Base-by-base conservation (phyloP, 2,888 invertebrate species). In the Branchipolynoe longqiensis region DNA sequence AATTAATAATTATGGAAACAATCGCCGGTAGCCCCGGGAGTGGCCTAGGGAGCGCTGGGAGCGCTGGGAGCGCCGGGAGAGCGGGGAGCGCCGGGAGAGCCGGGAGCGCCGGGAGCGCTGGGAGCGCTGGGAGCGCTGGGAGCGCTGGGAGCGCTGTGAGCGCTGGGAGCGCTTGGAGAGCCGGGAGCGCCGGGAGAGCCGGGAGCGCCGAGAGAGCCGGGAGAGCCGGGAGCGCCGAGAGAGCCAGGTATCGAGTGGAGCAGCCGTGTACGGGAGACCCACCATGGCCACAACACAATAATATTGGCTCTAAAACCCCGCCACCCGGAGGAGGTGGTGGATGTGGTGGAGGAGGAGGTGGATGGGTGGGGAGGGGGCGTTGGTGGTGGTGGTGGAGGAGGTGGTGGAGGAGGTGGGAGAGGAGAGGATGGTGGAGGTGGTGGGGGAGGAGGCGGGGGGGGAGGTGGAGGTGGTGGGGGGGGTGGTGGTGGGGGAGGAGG, bases 301-400 rank as follows among this genome's bases (percentile, higher is more conserved):
- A 62, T 62, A 62, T 62, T 62, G 31, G 62, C 62, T 62, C 62
- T 28, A 25, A 62, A 25, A 31, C 62, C 62, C 62, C 31, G n/a
- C 31, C 31, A 3, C 28, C 25, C 28, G 14, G 28, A 1, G n/a
- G 62, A n/a, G 28, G 62, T 4, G 28, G 62, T n/a, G 12, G 62
- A 31, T 3, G 62, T 62, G 28, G 62, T 25, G n/a, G 28, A 62
- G 62, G 56, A 14, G 3, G 25, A 25, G 56, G 56, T 3, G 25
- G 18, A 3, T 22, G 56, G 3, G 22, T 22, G 56, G n/a, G 25
- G 22, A 25, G 56, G 22, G 25, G 18, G 3, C 25, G 22, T 22
- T 22, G 3, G 25, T 56, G 25, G 2, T 22, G 56, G 3, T 3
- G 1, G 12, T 3, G 3, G 2, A 12, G 22, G 6, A n/a, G n/a